These are phyloP conservation scores for Napeogenes sylphis DNA, from an alignment of 2,888 invertebrate species.

Conservation along the genomic window DNA sequence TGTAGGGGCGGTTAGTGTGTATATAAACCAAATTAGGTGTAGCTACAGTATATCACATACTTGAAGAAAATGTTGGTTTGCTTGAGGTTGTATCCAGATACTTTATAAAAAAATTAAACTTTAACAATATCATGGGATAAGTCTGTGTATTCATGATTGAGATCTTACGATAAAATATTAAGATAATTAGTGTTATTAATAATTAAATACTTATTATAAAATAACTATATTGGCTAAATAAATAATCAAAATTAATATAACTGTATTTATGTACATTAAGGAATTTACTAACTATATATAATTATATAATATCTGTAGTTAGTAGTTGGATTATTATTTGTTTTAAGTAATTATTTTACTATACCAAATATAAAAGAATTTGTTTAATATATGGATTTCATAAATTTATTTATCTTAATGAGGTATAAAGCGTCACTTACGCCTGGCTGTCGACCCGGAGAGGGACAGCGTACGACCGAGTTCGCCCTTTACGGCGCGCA, in stretches of 20 bases:
- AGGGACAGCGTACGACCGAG: conserved; percentile 89
- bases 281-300: not conserved
- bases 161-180: too few relatives aligned
- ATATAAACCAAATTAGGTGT: conserved; percentile 14
- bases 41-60: conserved; percentile 3
- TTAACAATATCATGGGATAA: too few relatives aligned
- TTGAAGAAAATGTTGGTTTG: not conserved
- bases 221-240: not conserved
- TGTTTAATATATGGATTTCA: too few relatives aligned
- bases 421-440: conserved; percentile 74
- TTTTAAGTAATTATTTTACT: not conserved
- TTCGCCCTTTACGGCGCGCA: conserved; percentile 90
- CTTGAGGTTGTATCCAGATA: not conserved
- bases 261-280: not conserved
- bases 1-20: conserved; percentile 18
- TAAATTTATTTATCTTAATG: too few relatives aligned
- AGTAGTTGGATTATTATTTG: not conserved
- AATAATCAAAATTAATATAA: not conserved
- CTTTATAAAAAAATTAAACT: too few relatives aligned
- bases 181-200: too few relatives aligned
- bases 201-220: too few relatives aligned
- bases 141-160: too few relatives aligned
- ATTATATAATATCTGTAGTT: not conserved
- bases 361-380: too few relatives aligned
- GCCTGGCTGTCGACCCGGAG: conserved; percentile 83